These are phyloP conservation scores for Brachyptera putata DNA, from an alignment of 2,888 invertebrate genomes.

Conservation along the genomic window DNA sequence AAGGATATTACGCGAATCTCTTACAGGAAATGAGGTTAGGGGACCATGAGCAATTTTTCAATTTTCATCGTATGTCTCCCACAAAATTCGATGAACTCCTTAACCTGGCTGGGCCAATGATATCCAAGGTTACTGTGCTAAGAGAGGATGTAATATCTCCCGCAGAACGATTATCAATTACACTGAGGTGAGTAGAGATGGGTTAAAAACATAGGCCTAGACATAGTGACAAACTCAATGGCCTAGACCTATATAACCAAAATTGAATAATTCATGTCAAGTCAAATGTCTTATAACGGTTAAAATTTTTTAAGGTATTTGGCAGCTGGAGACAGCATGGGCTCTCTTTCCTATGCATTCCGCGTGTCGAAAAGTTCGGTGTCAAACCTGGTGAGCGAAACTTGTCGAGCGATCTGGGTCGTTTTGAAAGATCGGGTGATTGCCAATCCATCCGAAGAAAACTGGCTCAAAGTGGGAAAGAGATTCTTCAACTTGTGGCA, in stretches of 20 bases:
- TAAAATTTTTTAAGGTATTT: too few relatives aligned
- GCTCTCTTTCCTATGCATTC: not conserved
- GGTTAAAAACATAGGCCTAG: not conserved
- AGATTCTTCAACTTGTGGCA: not conserved
- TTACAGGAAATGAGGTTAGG: too few relatives aligned
- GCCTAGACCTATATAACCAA: not conserved
- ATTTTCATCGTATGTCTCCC: too few relatives aligned
- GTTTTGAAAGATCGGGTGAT: not conserved
- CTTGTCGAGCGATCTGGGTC: not conserved
- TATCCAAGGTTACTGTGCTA: too few relatives aligned
- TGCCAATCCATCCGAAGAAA: not conserved
- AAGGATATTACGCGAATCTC: too few relatives aligned
- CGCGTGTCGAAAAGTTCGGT: not conserved
- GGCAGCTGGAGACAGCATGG: not conserved
- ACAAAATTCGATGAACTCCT: too few relatives aligned
- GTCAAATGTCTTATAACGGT: too few relatives aligned
- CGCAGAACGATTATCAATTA: not conserved
- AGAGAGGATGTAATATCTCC: not conserved
- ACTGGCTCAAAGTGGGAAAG: not conserved
- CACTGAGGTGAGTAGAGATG: not conserved
- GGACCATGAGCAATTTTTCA: too few relatives aligned
- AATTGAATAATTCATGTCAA: not conserved
- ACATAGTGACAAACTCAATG: not conserved
- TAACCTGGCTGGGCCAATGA: too few relatives aligned
- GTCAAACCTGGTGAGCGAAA: not conserved